Conservation (phyloP, 1,140 invertebrate species). For the Ips nitidus region DNA sequence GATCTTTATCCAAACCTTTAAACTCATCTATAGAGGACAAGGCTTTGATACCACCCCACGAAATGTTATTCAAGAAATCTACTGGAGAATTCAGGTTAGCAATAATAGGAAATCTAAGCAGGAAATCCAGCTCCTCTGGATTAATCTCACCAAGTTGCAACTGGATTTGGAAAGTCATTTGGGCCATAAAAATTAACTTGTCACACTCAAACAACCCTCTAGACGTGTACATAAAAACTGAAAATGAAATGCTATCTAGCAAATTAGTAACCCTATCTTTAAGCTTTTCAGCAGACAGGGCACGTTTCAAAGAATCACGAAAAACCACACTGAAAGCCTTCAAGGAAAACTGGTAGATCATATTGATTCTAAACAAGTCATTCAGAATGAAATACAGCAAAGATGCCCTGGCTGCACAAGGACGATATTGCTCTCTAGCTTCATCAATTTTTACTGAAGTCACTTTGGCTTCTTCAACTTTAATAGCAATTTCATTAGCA, state of each 20-base stretch:
- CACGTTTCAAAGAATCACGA: conserved; percentile 78
- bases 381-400: conserved; percentile 94
- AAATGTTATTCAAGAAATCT: conserved; percentile 78
- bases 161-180: conserved; percentile 77
- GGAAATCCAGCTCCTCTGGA: conserved; percentile 79
- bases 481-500: conserved; percentile 85
- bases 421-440: conserved; percentile 85
- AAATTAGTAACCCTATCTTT: conserved; percentile 74
- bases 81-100: conserved; percentile 73
- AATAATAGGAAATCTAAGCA: conserved; percentile 76
- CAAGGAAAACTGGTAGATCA: conserved; percentile 94
- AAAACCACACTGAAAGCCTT: conserved; percentile 95
- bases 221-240: conserved; percentile 85
- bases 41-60: conserved; percentile 87
- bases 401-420: conserved; percentile 82
- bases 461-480: conserved; percentile 80
- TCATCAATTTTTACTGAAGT: conserved; percentile 88
- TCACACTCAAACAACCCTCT: conserved; percentile 91
- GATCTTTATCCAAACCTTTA: conserved; percentile 85
- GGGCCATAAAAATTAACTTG: conserved; percentile 88
- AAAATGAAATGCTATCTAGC: conserved; percentile 86
- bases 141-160: conserved; percentile 68
- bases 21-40: conserved; percentile 80
- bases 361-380: conserved; percentile 91
- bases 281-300: conserved; percentile 68